Evolutionary conservation across 2,888 invertebrate genomes (phyloP).

Genomic region (Oscheius sp.): DNA sequence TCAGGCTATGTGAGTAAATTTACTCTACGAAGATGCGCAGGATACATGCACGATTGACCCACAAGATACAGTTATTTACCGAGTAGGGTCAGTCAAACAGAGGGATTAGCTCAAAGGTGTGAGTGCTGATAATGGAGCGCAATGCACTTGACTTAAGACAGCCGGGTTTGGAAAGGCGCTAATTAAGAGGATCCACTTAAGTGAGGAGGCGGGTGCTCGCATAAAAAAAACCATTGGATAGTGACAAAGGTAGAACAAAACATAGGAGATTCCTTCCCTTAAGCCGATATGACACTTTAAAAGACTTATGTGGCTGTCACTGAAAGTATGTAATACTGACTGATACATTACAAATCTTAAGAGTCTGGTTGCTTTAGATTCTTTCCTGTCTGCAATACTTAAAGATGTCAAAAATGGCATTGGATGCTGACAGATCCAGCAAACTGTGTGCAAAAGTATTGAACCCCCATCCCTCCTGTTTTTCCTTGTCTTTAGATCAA

Average conservation of each 20-base stretch:
- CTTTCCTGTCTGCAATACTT: neutral
- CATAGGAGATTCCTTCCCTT: too few relatives aligned
- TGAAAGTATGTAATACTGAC: too few relatives aligned
- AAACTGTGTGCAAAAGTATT: too few relatives aligned
- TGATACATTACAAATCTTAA: too few relatives aligned
- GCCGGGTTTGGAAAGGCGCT: conserved; percentile 19
- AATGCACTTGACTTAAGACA: conserved; percentile 28
- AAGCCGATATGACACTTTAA: too few relatives aligned
- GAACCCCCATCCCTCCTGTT: neutral
- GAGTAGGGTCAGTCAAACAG: conserved; percentile 33
- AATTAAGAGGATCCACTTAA: conserved; percentile 28
- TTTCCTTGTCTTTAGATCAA: neutral
- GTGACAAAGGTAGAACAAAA: neutral
- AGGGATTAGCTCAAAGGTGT: conserved; percentile 37
- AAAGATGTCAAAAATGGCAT: too few relatives aligned
- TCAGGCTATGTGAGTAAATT: conserved; percentile 20
- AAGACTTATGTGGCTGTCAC: too few relatives aligned
- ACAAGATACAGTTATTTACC: conserved; percentile 34
- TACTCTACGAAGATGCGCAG: conserved; percentile 13
- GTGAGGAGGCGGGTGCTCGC: neutral
- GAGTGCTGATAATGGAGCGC: conserved; percentile 35
- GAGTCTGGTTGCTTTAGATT: neutral
- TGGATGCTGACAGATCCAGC: too few relatives aligned
- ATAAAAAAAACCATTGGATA: neutral
- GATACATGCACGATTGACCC: conserved; percentile 26